Evolutionary conservation across 64 coral and sea anemone genomes (phyloP).

Genomic region (Actinia tenebrosa): DNA sequence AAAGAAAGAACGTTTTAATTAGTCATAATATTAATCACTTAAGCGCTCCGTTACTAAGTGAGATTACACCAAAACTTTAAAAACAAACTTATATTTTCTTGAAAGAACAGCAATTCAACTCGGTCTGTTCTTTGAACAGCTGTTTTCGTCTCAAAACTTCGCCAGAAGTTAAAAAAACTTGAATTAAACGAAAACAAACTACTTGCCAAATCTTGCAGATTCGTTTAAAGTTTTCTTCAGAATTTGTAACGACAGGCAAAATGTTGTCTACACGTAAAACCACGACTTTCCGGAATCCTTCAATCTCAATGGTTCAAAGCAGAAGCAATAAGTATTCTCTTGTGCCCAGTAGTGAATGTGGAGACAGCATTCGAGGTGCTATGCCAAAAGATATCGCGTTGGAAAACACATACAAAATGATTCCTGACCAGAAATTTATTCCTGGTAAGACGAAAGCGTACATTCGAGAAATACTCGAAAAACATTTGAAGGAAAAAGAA

Average conservation of each 20-base stretch:
- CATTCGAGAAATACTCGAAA: conserved; percentile 33
- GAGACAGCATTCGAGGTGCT: background rate
- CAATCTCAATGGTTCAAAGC: background rate
- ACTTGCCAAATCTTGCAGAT: background rate
- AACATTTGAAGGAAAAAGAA: conserved; percentile 13
- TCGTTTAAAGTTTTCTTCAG: background rate
- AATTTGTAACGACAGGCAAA: background rate
- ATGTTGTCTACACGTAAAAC: background rate
- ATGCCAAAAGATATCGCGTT: background rate
- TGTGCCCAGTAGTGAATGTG: background rate
- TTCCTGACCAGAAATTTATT: conserved; percentile 17
- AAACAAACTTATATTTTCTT: background rate
- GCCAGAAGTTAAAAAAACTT: too few species aligned
- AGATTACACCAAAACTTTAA: background rate
- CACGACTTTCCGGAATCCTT: background rate
- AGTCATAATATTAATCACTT: background rate
- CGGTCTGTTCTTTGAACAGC: background rate
- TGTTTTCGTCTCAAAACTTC: too few species aligned
- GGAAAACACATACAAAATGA: conserved; percentile 51
- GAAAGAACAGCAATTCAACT: background rate
- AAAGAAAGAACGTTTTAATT: background rate
- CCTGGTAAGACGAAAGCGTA: background rate
- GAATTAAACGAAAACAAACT: background rate
- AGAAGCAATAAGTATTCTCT: background rate
- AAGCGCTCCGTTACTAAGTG: background rate